Percentiles rank a stretch among this genome's conserved stretches.
Conservation (phyloP, 1,140 invertebrate species). For the Drosophila santomea region DNA sequence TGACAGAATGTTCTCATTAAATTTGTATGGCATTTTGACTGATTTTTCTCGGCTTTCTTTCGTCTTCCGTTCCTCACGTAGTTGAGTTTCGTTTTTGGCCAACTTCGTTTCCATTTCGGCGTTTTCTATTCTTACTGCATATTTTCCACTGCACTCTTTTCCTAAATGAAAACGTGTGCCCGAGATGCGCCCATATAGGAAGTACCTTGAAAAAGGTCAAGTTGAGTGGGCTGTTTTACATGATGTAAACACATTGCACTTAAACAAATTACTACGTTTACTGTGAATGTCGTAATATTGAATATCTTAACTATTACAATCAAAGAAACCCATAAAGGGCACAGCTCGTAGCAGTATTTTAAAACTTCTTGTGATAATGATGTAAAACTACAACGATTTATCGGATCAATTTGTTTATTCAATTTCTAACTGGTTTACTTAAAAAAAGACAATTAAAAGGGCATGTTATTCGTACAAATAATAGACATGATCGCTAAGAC, state of each 20-base stretch:
- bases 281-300: not conserved
- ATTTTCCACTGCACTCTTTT: slow-evolving; percentile 30
- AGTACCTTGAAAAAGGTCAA: slow-evolving; percentile 35
- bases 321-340: not conserved
- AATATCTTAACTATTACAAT: not conserved
- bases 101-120: slow-evolving; percentile 43
- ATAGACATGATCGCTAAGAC: slow-evolving; percentile 54
- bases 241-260: slow-evolving; percentile 9
- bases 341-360: too few relatives aligned
- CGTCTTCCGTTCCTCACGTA: slow-evolving; percentile 59
- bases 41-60: slow-evolving; percentile 64
- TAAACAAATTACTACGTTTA: not conserved
- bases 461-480: slow-evolving; percentile 53
- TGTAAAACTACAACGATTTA: not conserved
- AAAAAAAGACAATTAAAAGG: slow-evolving; percentile 65
- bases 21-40: slow-evolving; percentile 41
- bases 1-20: slow-evolving; percentile 50
- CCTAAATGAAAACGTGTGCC: slow-evolving; percentile 64
- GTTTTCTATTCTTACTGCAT: slow-evolving; percentile 27
- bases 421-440: slow-evolving; percentile 70
- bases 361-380: too few relatives aligned
- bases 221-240: slow-evolving; percentile 10
- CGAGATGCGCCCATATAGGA: slow-evolving; percentile 51
- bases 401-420: slow-evolving; percentile 77
- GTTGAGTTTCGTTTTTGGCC: slow-evolving; percentile 43